phyloP scores from a whole-genome alignment of 2,888 invertebrate genomes.

The Galerucella calmariensis region DNA sequence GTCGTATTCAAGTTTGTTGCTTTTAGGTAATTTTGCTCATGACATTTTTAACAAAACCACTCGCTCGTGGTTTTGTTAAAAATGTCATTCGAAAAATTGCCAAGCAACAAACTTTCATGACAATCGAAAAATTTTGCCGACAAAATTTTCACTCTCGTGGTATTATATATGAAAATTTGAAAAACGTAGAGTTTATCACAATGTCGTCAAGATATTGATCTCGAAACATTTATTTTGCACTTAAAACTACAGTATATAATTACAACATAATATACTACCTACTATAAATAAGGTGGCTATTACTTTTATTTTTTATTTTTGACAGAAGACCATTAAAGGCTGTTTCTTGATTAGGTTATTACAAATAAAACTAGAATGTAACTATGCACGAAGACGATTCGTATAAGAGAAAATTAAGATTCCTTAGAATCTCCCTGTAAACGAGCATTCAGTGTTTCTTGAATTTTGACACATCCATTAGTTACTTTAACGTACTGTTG shows the following conservation, averaged over 20 bases:
- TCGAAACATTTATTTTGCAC: neutral
- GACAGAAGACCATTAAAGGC: neutral
- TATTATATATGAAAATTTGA: no score
- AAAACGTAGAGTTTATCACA: no score
- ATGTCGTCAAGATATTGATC: no score
- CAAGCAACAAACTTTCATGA: no score
- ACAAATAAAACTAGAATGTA: neutral
- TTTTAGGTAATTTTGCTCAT: no score
- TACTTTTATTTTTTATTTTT: neutral
- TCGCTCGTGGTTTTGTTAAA: no score
- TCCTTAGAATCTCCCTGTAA: conserved; percentile 33
- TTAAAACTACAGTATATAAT: neutral
- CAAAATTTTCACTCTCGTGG: no score
- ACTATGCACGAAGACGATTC: neutral
- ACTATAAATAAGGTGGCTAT: neutral
- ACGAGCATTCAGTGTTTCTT: conserved; percentile 39
- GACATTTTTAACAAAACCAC: no score
- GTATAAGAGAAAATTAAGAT: neutral
- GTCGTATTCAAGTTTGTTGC: no score
- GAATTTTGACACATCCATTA: conserved; percentile 53
- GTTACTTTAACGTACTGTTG: conserved; percentile 58
- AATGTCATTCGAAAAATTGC: no score
- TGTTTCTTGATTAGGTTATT: neutral
- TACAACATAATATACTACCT: neutral
- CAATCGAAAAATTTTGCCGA: no score